Conservation (phyloP, 2,797 vertebrate species). For the Poeciliopsis paucimaculata region DNA sequence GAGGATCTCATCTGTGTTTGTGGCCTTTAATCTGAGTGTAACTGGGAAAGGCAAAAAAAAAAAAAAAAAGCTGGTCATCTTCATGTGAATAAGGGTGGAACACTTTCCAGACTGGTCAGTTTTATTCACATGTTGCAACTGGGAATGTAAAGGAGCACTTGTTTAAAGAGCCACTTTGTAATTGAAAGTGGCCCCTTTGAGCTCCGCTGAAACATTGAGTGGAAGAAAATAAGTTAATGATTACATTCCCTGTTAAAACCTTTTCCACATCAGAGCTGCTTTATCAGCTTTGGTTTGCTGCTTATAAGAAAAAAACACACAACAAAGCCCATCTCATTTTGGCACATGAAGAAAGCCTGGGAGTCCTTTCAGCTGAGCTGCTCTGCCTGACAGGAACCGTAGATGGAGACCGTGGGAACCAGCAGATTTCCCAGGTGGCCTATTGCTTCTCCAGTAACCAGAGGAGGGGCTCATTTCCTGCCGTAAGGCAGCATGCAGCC, state of each 20-base stretch:
- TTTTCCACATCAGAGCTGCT: constrained; percentile 30
- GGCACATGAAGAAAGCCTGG: constrained; percentile 29
- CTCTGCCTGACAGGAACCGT: constrained; percentile 48
- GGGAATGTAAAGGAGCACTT: constrained; percentile 36
- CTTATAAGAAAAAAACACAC: neutral
- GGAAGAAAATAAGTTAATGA: constrained; percentile 39
- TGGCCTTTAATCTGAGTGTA: constrained; percentile 37
- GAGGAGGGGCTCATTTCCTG: constrained; percentile 71
- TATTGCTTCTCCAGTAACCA: constrained; percentile 64
- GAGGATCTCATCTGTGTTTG: constrained; percentile 33
- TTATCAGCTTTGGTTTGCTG: constrained; percentile 19
- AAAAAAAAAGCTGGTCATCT: neutral
- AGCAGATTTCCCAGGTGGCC: constrained; percentile 61
- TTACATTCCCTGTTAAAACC: constrained; percentile 37
- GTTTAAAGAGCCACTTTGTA: constrained; percentile 36
- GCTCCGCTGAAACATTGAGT: constrained; percentile 15
- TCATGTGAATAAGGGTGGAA: constrained; percentile 4
- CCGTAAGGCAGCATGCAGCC: constrained; percentile 43
- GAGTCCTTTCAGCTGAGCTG: constrained; percentile 20
- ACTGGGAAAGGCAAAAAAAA: constrained; percentile 17
- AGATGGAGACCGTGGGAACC: constrained; percentile 74
- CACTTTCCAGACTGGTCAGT: constrained; percentile 14
- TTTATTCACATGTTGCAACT: constrained; percentile 23
- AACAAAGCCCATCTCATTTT: constrained; percentile 36
- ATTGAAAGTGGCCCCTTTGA: constrained; percentile 45